phyloP scores from a whole-genome alignment of 2,113 vertebrate species.

The Apaloderma vittatum region DNA sequence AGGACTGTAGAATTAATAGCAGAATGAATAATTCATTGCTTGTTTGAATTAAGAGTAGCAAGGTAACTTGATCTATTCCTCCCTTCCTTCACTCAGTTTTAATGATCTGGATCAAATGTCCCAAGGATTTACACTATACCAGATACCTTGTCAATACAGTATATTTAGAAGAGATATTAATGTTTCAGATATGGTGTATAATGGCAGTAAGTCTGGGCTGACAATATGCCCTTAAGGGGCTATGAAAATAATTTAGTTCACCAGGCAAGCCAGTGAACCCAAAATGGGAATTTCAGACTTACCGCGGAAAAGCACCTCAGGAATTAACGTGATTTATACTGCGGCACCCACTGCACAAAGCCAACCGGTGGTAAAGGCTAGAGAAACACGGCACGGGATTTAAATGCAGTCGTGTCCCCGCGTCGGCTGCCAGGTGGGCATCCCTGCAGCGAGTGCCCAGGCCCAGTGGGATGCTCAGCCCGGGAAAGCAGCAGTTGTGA shows the following conservation, averaged over 20 bases:
- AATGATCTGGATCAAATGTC: conserved; percentile 91
- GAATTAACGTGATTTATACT: conserved; percentile 70
- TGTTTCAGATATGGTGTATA: conserved; percentile 67
- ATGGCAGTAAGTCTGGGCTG: conserved; percentile 59
- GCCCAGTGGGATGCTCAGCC: conserved; percentile 20
- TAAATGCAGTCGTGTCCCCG: accelerated
- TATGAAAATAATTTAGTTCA: conserved; percentile 73
- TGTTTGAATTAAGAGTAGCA: conserved; percentile 74
- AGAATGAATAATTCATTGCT: conserved; percentile 75
- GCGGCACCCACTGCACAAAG: conserved; percentile 41
- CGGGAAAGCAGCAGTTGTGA: background rate
- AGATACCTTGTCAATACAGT: conserved; percentile 76
- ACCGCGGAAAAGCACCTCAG: conserved; percentile 52
- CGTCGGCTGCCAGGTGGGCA: background rate
- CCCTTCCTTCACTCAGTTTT: conserved; percentile 86
- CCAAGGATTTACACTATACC: conserved; percentile 77
- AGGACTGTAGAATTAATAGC: conserved; percentile 81
- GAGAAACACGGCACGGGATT: background rate
- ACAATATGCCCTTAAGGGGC: conserved; percentile 74
- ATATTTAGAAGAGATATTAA: conserved; percentile 68
- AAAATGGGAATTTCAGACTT: conserved; percentile 73
- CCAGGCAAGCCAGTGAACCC: conserved; percentile 35
- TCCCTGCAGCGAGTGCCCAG: background rate
- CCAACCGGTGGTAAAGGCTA: background rate
- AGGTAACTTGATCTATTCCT: conserved; percentile 86